Conservation (phyloP, 2,888 invertebrate genomes). For the Luperina nickerlii region DNA sequence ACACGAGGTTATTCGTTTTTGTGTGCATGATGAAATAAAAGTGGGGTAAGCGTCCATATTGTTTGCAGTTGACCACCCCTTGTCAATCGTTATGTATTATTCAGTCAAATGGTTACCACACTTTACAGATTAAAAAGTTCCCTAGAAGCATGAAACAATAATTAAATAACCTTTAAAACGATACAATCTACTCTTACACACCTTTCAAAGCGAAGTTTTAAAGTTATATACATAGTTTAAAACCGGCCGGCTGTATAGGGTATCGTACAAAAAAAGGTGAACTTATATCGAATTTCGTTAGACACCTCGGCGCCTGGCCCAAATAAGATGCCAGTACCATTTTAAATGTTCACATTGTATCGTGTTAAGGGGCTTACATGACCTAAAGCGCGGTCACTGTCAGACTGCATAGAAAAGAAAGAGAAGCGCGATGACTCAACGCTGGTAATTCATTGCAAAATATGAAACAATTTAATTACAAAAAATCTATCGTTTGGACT, state of each 20-base stretch:
- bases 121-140: not conserved
- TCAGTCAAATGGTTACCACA: not conserved
- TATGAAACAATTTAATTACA: no score
- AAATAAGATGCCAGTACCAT: conserved; percentile 60
- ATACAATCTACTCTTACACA: conserved; percentile 25
- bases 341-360: conserved; percentile 44
- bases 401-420: no score
- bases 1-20: not conserved
- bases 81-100: not conserved
- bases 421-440: no score
- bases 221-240: conserved; percentile 25
- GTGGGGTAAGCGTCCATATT: not conserved
- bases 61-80: not conserved
- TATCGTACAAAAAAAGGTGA: conserved; percentile 61
- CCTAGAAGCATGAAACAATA: conserved; percentile 16
- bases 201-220: conserved; percentile 17
- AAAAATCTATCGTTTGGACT: no score
- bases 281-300: conserved; percentile 68
- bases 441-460: no score
- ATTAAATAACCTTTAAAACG: conserved; percentile 27
- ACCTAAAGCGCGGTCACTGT: no score
- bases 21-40: not conserved
- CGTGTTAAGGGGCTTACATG: not conserved
- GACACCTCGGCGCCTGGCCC: conserved; percentile 79
- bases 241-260: conserved; percentile 59